Base-by-base conservation (phyloP, 1,140 invertebrate species). In the Brachystomella parvula region DNA sequence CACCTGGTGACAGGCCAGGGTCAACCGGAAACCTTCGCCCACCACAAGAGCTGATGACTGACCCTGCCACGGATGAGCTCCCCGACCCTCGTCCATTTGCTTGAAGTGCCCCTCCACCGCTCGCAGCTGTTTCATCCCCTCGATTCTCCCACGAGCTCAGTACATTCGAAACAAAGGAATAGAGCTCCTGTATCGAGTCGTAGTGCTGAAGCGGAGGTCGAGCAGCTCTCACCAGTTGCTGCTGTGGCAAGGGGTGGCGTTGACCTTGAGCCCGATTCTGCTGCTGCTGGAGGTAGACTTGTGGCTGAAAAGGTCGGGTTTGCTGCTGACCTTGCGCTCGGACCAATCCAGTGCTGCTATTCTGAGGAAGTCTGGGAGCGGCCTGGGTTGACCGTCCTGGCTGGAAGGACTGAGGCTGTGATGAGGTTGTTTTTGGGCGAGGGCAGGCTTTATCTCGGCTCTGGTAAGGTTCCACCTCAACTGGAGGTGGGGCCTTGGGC, bases 181-280 rank as follows among this genome's bases (percentile, higher is more conserved):
- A 73, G 21, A 73, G 65, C 61, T 73, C 72, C 24, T 73, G 72
- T 60, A 73, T 73, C 17, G 72, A 73, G 63, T 73, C 67, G 58
- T 73, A 73, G 62, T 73, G 72, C 17, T 57, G 35, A 32, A 64
- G 62, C 24, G 3, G 9, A 12, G 32, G 9, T 49, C 53, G 28
- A 57, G 53, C n/a, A 9, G 9, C 9, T 9, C 39, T 9, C 9
- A 44, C 39, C 39, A 44, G n/a, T 44, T 44, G 28, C 53, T 57
- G 62, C 47, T 64, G 26, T 26, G 35, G n/a, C 47, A 17, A 17
- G 26, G 15, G n/a, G 3, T 19, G 62, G 9, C 17, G 17, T 30
- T 12, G 53, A 64, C 56, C 30, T 64, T 59, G 62, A 35, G 12
- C 15, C 15, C 32, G 62, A 17, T 3, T 17, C n/a, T 44, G 39